Conservation (phyloP, 2,113 vertebrate genomes). For the Myrmecobius fasciatus region DNA sequence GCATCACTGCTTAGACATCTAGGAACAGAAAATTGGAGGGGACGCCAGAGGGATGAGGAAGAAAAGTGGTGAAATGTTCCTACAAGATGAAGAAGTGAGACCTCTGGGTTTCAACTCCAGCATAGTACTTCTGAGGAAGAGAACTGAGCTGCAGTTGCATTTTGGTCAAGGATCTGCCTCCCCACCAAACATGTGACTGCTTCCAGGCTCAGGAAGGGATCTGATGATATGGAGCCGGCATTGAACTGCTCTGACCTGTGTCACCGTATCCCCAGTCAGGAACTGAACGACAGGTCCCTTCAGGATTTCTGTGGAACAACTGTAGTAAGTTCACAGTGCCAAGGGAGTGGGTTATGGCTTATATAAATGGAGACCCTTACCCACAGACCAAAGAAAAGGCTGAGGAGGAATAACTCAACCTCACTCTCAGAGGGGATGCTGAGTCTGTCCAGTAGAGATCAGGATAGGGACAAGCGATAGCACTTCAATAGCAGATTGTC, state of each 20-base stretch:
- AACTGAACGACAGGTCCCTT: constrained; percentile 83
- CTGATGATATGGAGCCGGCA: constrained; percentile 88
- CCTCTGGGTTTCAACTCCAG: constrained; percentile 12
- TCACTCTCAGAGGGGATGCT: background rate
- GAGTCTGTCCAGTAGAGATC: background rate
- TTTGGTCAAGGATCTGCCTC: constrained; percentile 35
- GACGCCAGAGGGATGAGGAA: constrained; percentile 35
- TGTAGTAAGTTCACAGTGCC: constrained; percentile 81
- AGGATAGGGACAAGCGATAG: background rate
- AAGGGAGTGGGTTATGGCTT: background rate
- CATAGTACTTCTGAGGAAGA: background rate
- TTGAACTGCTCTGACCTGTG: constrained; percentile 94
- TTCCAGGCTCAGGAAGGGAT: constrained; percentile 67
- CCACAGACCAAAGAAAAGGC: background rate
- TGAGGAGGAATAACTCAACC: background rate
- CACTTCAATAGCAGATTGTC: background rate
- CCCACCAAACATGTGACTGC: constrained; percentile 52
- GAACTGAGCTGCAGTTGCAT: constrained; percentile 42
- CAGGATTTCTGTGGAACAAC: constrained; percentile 90
- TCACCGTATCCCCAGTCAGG: constrained; percentile 81
- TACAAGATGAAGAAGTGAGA: background rate
- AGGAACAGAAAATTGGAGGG: background rate
- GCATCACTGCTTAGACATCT: background rate
- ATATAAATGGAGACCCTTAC: background rate
- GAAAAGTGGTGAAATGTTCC: background rate